Base-by-base conservation (phyloP, 2,113 vertebrate genomes). In the Athene noctua region DNA sequence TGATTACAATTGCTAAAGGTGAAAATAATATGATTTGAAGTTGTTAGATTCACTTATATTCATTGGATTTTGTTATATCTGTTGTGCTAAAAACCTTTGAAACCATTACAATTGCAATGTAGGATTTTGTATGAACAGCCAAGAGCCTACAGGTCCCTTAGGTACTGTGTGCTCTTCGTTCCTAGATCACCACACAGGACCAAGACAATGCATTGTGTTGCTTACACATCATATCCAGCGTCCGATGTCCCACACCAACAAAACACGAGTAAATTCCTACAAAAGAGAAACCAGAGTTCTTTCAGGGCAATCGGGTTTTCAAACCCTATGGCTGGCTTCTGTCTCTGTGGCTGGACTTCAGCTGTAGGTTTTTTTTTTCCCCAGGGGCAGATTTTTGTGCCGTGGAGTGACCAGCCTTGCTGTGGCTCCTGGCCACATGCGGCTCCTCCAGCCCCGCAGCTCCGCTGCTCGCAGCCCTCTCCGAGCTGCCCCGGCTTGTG, bases 41-140 rank as follows among this genome's bases (percentile, higher is more conserved):
- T 80, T 80, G 29, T 82, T 83, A n/a, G n/a, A 59, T 62, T 92
- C 36, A 13, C n/a, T 72, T 61, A 6, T 16, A 29, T 81, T 82
- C 77, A 47, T 73, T 63, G 22, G 18, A 52, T 66, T 77, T 34
- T 38, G 49, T 38, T 57, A 25, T 5, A 66, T 55, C 51, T 73
- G 42, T 30, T 52, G 8, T 5, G 1, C 27, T 63, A 52, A 78
- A 88, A 74, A 12, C 21, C 40, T 61, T 81, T 59, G 23, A 90
- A 88, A 71, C 13, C 6, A 2, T 58, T 70, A 21, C n/a, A 54
- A 0, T 14, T 55, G 30, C 6, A 32, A 57, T 0, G 0, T 5
- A 77, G 55, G 20, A 23, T 57, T 91, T 86, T 30, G 27, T 11
- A 26, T 0, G 12, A 63, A 26, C 40, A 49, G 4, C 25, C 59